Evolutionary conservation across 2,797 vertebrate species (phyloP).

Genomic region (Pteronotus mesoamericanus): DNA sequence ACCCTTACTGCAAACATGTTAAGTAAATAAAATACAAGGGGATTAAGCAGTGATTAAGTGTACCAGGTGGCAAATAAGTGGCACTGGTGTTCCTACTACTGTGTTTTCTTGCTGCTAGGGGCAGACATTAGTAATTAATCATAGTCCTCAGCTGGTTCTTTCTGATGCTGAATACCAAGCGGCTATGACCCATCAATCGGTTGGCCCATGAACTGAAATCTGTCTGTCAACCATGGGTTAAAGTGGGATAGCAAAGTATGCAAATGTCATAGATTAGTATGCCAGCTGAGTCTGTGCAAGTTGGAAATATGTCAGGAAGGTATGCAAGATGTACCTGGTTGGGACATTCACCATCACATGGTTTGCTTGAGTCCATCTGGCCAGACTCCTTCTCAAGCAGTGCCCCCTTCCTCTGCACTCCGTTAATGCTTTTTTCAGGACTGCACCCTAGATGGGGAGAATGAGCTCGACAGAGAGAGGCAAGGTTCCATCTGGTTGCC

Average conservation of each 20-base stretch:
- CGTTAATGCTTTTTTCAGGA: neutral
- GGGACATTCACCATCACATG: neutral
- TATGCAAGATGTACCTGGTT: neutral
- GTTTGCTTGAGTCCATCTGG: neutral
- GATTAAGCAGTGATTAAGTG: neutral
- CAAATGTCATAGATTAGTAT: neutral
- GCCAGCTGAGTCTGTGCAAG: neutral
- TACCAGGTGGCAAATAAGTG: neutral
- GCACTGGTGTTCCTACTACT: neutral
- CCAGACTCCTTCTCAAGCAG: neutral
- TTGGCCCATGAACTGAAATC: neutral
- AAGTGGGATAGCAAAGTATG: neutral
- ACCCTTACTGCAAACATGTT: neutral
- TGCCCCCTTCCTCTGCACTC: neutral
- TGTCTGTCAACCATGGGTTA: neutral
- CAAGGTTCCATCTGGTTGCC: neutral
- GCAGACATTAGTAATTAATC: neutral
- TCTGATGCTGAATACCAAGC: neutral
- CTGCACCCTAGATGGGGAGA: neutral
- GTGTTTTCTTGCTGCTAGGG: neutral
- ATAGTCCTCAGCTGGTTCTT: neutral
- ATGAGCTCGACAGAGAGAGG: neutral
- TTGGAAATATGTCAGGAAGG: neutral
- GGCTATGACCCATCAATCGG: neutral
- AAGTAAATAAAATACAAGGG: neutral